phyloP scores from a whole-genome alignment of 2,113 vertebrate genomes.

The Ceyx cyanopectus region DNA sequence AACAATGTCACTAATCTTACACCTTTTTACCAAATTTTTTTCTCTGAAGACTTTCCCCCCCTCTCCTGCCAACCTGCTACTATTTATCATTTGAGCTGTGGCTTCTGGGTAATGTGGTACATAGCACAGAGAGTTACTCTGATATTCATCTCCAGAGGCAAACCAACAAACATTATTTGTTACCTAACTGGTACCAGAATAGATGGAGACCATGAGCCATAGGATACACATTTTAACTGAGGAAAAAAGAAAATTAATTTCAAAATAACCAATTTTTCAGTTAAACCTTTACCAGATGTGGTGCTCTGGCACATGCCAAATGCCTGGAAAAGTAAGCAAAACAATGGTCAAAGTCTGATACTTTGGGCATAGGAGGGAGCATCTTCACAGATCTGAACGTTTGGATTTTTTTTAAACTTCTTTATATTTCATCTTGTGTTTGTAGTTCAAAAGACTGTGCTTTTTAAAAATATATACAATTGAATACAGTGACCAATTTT shows the following conservation, averaged over 20 bases:
- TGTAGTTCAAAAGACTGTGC: background rate
- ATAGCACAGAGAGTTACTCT: background rate
- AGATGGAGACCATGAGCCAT: background rate
- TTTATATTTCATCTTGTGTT: background rate
- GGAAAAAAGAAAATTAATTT: background rate
- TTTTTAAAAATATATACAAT: too few relatives aligned
- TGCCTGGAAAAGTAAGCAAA: background rate
- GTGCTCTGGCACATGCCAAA: background rate
- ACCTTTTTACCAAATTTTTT: background rate
- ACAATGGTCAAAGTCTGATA: background rate
- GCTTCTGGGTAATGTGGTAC: background rate
- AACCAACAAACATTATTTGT: background rate
- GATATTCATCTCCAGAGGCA: background rate
- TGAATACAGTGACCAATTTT: too few relatives aligned
- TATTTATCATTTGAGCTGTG: background rate
- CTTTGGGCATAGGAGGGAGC: background rate
- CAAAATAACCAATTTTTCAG: constrained; percentile 5
- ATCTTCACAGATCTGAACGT: background rate
- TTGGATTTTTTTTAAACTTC: too few relatives aligned
- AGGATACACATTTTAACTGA: background rate
- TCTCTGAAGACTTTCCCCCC: background rate
- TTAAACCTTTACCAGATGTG: constrained; percentile 1
- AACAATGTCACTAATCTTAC: background rate
- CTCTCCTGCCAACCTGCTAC: background rate
- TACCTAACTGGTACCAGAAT: background rate